These are phyloP conservation scores for Liolophura sinensis DNA, from an alignment of 1,140 invertebrate genomes.

Conservation along the genomic window DNA sequence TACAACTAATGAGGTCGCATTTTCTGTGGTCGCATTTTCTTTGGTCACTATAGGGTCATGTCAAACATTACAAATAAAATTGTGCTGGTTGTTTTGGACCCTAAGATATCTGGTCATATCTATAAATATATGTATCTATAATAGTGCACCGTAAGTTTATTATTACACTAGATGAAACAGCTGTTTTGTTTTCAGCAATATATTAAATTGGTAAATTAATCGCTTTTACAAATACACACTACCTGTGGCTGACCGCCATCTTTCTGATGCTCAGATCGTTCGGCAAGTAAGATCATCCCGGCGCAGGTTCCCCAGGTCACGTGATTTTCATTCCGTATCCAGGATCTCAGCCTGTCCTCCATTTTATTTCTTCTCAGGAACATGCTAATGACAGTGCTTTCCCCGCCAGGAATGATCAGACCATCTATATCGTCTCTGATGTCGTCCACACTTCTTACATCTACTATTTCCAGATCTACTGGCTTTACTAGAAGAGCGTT, in stretches of 20 bases:
- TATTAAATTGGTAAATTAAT: too few species aligned
- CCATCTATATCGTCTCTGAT: conserved; percentile 32
- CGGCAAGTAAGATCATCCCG: conserved; percentile 47
- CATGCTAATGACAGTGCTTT: conserved; percentile 47
- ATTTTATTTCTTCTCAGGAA: conserved; percentile 46
- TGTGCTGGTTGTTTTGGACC: too few species aligned
- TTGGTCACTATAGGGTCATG: too few species aligned
- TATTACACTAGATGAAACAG: too few species aligned
- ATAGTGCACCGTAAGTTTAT: too few species aligned
- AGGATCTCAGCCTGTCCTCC: conserved; percentile 31
- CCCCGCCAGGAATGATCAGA: conserved; percentile 50
- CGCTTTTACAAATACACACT: too few species aligned
- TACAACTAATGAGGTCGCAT: too few species aligned
- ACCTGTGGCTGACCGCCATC: conserved; percentile 41
- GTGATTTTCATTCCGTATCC: conserved; percentile 36
- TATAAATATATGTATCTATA: too few species aligned
- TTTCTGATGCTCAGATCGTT: conserved; percentile 40
- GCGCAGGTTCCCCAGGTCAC: conserved; percentile 51
- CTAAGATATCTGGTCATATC: too few species aligned
- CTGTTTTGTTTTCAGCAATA: too few species aligned
- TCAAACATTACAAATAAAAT: too few species aligned
- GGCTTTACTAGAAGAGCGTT: conserved; percentile 9
- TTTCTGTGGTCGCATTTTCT: too few species aligned
- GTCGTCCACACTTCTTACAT: conserved; percentile 32
- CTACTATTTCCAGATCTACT: conserved; percentile 20